Evolutionary conservation across 2,113 vertebrate species (phyloP).

Genomic region (Corythornis madagascariensis): DNA sequence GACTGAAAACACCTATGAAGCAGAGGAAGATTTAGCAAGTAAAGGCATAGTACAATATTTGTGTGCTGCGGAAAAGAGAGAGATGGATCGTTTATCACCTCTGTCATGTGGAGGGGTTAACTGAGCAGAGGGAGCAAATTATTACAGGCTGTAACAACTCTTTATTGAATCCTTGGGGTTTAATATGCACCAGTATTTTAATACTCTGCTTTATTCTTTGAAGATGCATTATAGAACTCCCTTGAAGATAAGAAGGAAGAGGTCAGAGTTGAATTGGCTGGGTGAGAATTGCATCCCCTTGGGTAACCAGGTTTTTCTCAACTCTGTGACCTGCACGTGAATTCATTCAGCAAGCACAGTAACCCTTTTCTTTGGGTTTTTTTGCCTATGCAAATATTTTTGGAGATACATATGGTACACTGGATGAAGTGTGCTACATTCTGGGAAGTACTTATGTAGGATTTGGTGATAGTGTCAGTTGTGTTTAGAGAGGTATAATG

Average conservation of each 20-base stretch:
- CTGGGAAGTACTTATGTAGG: background rate
- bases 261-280: background rate
- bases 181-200: background rate
- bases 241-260: background rate
- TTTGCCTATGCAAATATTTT: rapidly evolving
- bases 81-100: background rate
- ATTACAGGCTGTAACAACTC: background rate
- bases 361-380: too few relatives aligned
- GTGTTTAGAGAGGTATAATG: background rate
- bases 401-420: rapidly evolving
- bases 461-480: background rate
- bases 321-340: background rate
- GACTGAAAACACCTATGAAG: background rate
- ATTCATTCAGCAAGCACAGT: background rate
- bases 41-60: background rate
- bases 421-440: background rate
- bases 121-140: background rate
- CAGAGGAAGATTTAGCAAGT: background rate
- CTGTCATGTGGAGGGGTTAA: background rate
- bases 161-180: background rate
- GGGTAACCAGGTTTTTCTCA: background rate
- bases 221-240: background rate
- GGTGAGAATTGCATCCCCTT: background rate
- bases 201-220: background rate
- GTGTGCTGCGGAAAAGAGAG: background rate